Percentiles rank a stretch among this genome's conserved stretches.
Conservation (phyloP, 2,888 invertebrate genomes). For the Drymonia ruficornis region DNA sequence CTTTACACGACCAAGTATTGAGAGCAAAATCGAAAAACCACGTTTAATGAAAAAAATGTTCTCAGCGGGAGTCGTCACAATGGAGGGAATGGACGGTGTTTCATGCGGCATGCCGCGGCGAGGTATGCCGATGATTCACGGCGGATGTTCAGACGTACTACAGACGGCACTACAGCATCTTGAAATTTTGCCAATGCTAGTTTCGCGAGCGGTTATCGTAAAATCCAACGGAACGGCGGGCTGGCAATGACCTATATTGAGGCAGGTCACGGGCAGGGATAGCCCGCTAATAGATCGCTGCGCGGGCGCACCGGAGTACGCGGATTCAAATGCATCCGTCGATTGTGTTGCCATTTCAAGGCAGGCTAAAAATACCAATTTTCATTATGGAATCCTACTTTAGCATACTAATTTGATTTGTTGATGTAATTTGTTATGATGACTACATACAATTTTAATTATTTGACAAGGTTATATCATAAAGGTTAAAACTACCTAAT, state of each 20-base stretch:
- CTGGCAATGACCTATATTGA: conserved; percentile 78
- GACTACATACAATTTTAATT: background rate
- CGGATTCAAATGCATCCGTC: background rate
- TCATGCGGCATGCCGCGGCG: conserved; percentile 36
- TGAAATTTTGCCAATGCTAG: conserved; percentile 82
- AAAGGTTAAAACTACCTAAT: background rate
- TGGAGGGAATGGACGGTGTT: conserved; percentile 37
- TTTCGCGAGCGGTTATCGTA: conserved; percentile 79
- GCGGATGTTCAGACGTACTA: conserved; percentile 67
- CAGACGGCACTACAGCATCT: conserved; percentile 73
- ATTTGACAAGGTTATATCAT: background rate
- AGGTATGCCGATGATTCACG: conserved; percentile 60
- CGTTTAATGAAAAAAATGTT: conserved; percentile 48
- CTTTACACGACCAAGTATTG: conserved; percentile 49
- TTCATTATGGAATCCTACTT: background rate
- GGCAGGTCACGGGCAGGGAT: conserved; percentile 71
- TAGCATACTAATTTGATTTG: background rate
- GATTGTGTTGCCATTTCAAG: background rate
- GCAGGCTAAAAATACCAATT: background rate
- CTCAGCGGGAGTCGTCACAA: conserved; percentile 62
- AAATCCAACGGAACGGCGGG: conserved; percentile 65
- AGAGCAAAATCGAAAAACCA: conserved; percentile 37
- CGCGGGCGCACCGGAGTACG: conserved; percentile 19
- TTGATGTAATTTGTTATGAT: background rate
- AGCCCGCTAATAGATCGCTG: conserved; percentile 50